Conservation (phyloP, 2,888 invertebrate species). For the Cistogaster globosa region DNA sequence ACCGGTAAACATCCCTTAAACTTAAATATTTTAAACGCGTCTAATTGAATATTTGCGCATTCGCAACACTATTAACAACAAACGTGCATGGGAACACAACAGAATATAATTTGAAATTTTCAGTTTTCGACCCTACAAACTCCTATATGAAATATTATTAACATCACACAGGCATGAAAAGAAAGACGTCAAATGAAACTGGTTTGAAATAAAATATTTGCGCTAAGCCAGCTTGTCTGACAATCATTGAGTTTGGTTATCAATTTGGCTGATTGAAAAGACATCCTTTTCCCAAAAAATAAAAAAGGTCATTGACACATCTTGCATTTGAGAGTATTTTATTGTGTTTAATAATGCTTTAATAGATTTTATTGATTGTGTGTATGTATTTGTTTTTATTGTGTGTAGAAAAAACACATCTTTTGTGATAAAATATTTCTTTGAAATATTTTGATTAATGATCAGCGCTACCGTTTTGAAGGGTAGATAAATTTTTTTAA, state of each 20-base stretch:
- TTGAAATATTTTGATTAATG: slow-evolving; percentile 60
- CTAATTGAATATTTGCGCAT: slow-evolving; percentile 40
- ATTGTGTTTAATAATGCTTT: slow-evolving; percentile 12
- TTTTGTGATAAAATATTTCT: slow-evolving; percentile 32
- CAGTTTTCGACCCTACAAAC: slow-evolving; percentile 39
- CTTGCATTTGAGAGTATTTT: not conserved
- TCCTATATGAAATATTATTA: too few relatives aligned
- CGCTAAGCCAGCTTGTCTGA: slow-evolving; percentile 52
- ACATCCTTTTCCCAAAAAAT: slow-evolving; percentile 16
- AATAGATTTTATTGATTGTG: slow-evolving; percentile 18
- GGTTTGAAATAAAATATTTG: slow-evolving; percentile 55
- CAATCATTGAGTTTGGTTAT: slow-evolving; percentile 45
- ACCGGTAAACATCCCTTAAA: slow-evolving; percentile 50
- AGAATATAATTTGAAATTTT: not conserved
- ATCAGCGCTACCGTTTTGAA: slow-evolving; percentile 59
- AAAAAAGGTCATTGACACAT: slow-evolving; percentile 51
- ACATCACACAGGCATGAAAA: slow-evolving; percentile 1
- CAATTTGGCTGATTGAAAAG: slow-evolving; percentile 32
- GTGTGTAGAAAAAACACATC: slow-evolving; percentile 9
- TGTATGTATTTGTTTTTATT: slow-evolving; percentile 5
- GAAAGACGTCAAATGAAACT: slow-evolving; percentile 48
- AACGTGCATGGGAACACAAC: slow-evolving; percentile 32
- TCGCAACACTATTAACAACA: slow-evolving; percentile 22
- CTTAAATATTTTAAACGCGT: slow-evolving; percentile 19
- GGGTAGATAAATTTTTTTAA: slow-evolving; percentile 5